Evolutionary conservation across 1,140 invertebrate genomes (phyloP), one percentile per base, ranked within the genome.

Genomic region (Hylaeus anthracinus): DNA sequence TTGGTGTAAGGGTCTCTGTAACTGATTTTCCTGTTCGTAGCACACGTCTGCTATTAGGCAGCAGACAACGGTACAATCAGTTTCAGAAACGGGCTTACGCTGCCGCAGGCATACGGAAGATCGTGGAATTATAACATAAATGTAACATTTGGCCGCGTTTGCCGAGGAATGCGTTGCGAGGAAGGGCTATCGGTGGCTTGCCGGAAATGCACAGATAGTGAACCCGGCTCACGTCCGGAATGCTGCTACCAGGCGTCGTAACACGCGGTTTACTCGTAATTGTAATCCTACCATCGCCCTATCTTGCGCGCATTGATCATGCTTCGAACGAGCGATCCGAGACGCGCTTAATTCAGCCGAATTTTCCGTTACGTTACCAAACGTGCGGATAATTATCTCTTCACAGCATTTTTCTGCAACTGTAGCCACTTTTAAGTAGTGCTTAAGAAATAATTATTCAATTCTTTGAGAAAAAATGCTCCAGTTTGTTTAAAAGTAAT

Each of bases 101-200:
- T 1, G 58, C 51, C 48, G 51, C 6, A 10, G 55, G 53, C 43
- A 26, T 3, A n/a, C 37, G 39, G 14, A 63, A 55, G 37, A 39
- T 15, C 43, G 41, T 26, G 56, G 71, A 86, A 85, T 86, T 86
- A 78, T 79, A 85, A 82, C 61, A 73, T 86, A 85, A 85, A 86
- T 65, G 74, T 82, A 76, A 85, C 79, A 70, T 82, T 85, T 73
- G 84, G 64, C 79, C 65, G 48, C 75, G 72, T 79, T 65, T 41
- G 72, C 26, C 73, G 61, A 58, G 70, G 61, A 81, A 85, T 78
- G 66, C 70, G 77, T 85, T 65, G 69, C 72, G 63, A 73, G 84
- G 70, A 65, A 82, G 61, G 73, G 70, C 70, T 82, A 86, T 79
- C 80, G 83, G 56, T 73, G 72, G 80, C 70, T 76, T 67, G n/a